Evolutionary conservation across 1,140 invertebrate species (phyloP), one percentile per base, ranked within the genome.

Genomic region (Drosophila mojavensis): DNA sequence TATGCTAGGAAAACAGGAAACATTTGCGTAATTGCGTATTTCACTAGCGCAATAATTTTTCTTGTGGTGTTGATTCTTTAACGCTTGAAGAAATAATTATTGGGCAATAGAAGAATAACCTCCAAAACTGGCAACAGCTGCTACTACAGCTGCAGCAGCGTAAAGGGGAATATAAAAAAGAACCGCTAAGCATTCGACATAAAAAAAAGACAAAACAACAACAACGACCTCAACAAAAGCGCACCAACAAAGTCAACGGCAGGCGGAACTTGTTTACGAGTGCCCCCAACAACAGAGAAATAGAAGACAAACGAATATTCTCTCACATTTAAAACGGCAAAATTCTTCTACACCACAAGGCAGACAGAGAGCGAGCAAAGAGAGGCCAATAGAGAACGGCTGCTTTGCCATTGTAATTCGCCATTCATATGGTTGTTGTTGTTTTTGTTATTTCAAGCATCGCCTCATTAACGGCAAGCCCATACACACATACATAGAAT

Each of bases 301-400:
- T 17, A 69, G 47, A 67, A 75, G 65, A 26, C 53, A 63, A 56
- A 59, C 47, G 39, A 43, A 70, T 60, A 69, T 53, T 70, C 81
- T 82, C 79, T 83, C 79, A 82, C 79, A 79, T 61, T 83, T 68
- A 78, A 82, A 81, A 81, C 79, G 79, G 75, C 65, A 82, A 70
- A 81, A 73, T 60, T 68, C 59, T 53, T 64, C 67, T 62, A 47
- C 43, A 48, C 36, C 30, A 20, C 45, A 48, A 33, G n/a, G 4
- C 17, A 24, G 26, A 43, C 10, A 50, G 45, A 28, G 26, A 53
- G 56, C 26, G 9, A n/a, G 48, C 28, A 58, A 9, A 13, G 41
- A 55, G 24, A 28, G 43, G 26, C 36, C 53, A 13, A 54, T 13
- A 61, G 10, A 39, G 13, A 43, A 43, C 36, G 20, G 39, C 10